Percentiles rank a stretch among this genome's conserved stretches.
Conservation (phyloP, 1,140 invertebrate genomes). For the Triops longicaudatus region DNA sequence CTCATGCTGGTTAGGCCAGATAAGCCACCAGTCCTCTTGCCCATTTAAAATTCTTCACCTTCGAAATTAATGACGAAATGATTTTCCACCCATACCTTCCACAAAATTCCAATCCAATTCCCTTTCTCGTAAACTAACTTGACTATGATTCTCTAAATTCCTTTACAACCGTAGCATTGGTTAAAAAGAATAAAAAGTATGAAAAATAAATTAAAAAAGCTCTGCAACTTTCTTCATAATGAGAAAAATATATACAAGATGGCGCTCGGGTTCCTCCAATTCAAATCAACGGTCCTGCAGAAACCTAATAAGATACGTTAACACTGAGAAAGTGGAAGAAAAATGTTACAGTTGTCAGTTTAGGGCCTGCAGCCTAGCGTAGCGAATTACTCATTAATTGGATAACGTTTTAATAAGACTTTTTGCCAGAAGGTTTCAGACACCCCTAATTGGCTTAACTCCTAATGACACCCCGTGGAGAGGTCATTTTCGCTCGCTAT, state of each 20-base stretch:
- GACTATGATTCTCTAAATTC: too few species aligned
- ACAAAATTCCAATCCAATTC: too few species aligned
- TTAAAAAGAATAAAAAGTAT: too few species aligned
- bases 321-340: not conserved
- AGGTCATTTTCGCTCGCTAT: not conserved
- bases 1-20: not conserved
- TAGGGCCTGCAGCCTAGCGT: not conserved
- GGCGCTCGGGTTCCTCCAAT: too few species aligned
- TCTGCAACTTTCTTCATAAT: too few species aligned
- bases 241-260: too few species aligned
- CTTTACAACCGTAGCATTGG: too few species aligned
- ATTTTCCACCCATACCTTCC: not conserved
- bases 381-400: conserved; percentile 4
- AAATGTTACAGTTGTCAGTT: not conserved
- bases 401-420: conserved; percentile 5
- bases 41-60: not conserved
- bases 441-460: not conserved
- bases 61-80: not conserved
- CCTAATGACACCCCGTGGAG: not conserved
- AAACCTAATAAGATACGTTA: too few species aligned
- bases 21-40: not conserved
- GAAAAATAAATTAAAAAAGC: too few species aligned
- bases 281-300: too few species aligned
- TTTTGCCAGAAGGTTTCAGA: not conserved
- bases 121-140: too few species aligned